Conservation (phyloP, 2,888 invertebrate genomes). For the Lepidochitona cinerea region DNA sequence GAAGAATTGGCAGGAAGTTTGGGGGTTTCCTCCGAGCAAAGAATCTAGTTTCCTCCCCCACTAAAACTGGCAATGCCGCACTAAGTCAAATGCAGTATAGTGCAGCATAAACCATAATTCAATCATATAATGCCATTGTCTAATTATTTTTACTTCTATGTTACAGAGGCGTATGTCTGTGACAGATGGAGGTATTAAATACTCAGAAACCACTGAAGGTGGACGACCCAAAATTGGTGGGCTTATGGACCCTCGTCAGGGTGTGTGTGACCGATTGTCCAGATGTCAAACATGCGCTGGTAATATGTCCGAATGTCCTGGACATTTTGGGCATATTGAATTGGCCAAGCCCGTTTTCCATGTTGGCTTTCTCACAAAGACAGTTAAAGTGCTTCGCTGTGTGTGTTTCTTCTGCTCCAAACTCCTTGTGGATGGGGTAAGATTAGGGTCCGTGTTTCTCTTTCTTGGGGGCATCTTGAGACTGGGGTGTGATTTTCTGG, state of each 20-base stretch:
- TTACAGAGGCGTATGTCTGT: conserved; percentile 95
- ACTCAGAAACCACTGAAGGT: conserved; percentile 98
- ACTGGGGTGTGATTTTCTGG: too few relatives aligned
- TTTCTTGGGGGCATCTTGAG: too few relatives aligned
- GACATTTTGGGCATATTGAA: conserved; percentile 99
- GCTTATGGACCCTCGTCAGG: conserved; percentile 99
- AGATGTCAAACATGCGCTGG: conserved; percentile 74
- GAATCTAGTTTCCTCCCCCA: too few relatives aligned
- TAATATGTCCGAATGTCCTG: conserved; percentile 98
- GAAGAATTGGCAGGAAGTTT: too few relatives aligned
- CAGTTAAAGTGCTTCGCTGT: conserved; percentile 96
- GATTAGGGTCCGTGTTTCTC: too few relatives aligned
- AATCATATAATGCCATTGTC: too few relatives aligned
- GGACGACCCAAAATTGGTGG: conserved; percentile 98
- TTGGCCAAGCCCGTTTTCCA: conserved; percentile 99
- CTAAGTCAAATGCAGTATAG: too few relatives aligned
- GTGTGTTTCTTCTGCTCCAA: conserved; percentile 99
- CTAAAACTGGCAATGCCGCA: too few relatives aligned
- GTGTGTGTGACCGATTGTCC: conserved; percentile 94
- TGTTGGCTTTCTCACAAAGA: conserved; percentile 97
- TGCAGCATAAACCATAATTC: too few relatives aligned
- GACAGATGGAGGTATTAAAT: conserved; percentile 92
- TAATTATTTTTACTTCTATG: neutral
- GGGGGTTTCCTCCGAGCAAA: too few relatives aligned
- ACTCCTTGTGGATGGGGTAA: conserved; percentile 92